Evolutionary conservation across 1,140 invertebrate species (phyloP), one percentile per base, ranked within the genome.

Genomic region (Macrobrachium nipponense): DNA sequence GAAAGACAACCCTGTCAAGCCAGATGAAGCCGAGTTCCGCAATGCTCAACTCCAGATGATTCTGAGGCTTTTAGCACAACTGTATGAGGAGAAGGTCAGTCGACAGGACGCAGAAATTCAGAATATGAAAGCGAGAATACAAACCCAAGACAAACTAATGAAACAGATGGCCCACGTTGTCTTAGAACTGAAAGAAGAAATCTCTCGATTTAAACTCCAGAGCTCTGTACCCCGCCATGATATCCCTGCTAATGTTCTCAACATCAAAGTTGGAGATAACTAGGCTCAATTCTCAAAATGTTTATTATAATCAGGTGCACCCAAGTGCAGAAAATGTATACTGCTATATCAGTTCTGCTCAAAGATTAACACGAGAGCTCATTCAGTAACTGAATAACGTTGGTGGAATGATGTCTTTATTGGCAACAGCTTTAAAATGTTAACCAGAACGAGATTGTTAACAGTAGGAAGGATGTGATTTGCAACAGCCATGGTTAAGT

Each of bases 31-130:
- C 6, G 85, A 87, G 44, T 51, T 83, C 12, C 61, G 88, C 5
- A 80, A 87, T 17, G 88, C 84, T 23, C 88, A 88, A 18, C 70
- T 88, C 3, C 83, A 88, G 78, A 88, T 88, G 88, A 82, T 88
- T 27, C 77, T 88, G 17, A 80, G 85, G 23, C 84, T 88, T 27
- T 68, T 88, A 66, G 76, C 88, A 8, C 84, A 86, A 23, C 77
- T 88, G 17, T 88, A 88, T 66, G 80, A 88, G 59, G 88, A 88
- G 18, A 88, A 88, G 73, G 82, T 88, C 23, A 81, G 70, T 43
- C 81, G 62, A 27, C 88, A 88, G 60, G 88, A 88, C 60, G 84
- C 88, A 7, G 84, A 88, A 43, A 87, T 88, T 20, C 51, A 86
- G 59, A 51, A 27, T 14, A 76, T 88, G 5, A 88, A 88, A 68